A percentile compares a stretch with the other conserved stretches of the same genome.
These are phyloP conservation scores for Trachemys scripta DNA, from an alignment of 2,113 vertebrate species.

Conservation along the genomic window DNA sequence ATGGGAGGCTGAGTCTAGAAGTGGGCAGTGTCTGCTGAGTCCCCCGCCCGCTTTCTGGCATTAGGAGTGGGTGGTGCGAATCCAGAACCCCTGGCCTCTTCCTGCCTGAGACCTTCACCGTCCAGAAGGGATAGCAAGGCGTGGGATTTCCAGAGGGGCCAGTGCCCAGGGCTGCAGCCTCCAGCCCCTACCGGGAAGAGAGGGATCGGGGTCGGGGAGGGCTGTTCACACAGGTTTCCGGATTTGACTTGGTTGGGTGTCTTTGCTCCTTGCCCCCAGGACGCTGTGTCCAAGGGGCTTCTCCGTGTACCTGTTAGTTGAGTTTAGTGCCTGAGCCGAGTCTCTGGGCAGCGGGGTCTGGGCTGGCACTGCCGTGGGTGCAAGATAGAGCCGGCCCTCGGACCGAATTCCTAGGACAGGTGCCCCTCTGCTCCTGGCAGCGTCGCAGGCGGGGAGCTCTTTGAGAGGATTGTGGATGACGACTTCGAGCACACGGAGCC, in stretches of 20 bases:
- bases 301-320: not conserved
- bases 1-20: not conserved
- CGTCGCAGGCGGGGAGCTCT: constrained; percentile 89
- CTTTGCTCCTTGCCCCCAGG: not conserved
- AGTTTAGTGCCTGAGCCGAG: not conserved
- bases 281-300: rapidly evolving
- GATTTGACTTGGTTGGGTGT: not conserved
- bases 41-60: not conserved
- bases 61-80: not conserved
- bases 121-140: too few relatives aligned
- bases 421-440: constrained; percentile 62
- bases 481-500: constrained; percentile 90
- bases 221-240: too few relatives aligned
- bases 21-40: too few relatives aligned
- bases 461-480: constrained; percentile 86
- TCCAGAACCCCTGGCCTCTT: not conserved
- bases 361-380: not conserved
- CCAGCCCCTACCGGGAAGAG: not conserved
- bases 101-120: too few relatives aligned
- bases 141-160: not conserved
- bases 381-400: not conserved
- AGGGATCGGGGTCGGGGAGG: not conserved
- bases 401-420: not conserved
- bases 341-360: not conserved
- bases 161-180: not conserved